Base-by-base conservation (phyloP, 1,140 invertebrate species). In the Anastatus disparis region DNA sequence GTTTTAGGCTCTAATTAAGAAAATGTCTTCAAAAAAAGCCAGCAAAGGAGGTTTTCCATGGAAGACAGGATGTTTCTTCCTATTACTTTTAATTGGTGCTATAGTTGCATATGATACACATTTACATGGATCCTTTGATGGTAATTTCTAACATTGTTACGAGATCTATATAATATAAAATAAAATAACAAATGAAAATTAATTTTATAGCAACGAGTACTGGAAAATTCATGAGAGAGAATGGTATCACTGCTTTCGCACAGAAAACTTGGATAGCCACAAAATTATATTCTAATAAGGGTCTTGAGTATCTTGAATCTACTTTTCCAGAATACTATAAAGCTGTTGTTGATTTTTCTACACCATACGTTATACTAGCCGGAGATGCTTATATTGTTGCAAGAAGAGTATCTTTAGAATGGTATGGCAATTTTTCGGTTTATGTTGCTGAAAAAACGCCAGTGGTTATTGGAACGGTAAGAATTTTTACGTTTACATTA, bases 301-400 rank as follows among this genome's bases (percentile, higher is more conserved):
- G 87, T 12, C 89, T 90, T 68, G 85, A 89, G 69, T 91, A 88
- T 86, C 78, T 91, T 46, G 89, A 93, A 75, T 85, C 88, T 20
- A 89, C 88, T 77, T 88, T 89, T n/a, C 92, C 92, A 1, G 84
- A 89, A 17, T 91, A 91, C 76, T 90, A 90, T 52, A 85, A 87
- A 53, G 81, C 82, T 46, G 84, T 87, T n/a, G 76, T 84, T n/a
- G 87, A 89, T 46, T 78, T 87, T 27, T 83, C 85, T 20, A 85
- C 86, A 73, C 89, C 91, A 0, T 93, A 92, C 75, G 75, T 87
- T 3, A 87, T 90, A 80, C 85, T 93, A 17, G 78, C 86, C 0
- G 83, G 81, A 69, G 89, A 93, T 79, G 42, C 88, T 12, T 85
- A 84, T 67, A 81, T 89, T 53, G 42, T 92, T 52, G 76, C 79